Conservation (phyloP, 2,113 vertebrate genomes). For the Mola mola region DNA sequence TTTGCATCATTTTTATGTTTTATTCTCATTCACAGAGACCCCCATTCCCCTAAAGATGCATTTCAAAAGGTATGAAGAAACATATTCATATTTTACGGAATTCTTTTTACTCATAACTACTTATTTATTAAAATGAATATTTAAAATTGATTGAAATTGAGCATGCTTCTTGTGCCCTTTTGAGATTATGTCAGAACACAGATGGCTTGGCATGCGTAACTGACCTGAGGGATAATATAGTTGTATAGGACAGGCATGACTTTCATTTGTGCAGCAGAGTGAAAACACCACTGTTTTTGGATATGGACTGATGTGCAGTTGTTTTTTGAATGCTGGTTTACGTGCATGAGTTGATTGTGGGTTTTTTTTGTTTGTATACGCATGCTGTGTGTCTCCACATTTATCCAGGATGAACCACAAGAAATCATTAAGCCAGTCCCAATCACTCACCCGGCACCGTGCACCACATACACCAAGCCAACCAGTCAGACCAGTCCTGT, state of each 20-base stretch:
- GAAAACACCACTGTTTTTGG: conserved; percentile 13
- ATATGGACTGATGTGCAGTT: conserved; percentile 37
- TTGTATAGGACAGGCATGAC: conserved; percentile 25
- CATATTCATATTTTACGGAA: too few relatives aligned
- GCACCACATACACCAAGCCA: conserved; percentile 78
- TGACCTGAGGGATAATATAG: conserved; percentile 5
- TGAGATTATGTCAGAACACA: conserved; percentile 52
- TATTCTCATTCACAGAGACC: conserved; percentile 79
- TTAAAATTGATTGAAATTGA: background rate
- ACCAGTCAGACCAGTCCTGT: conserved; percentile 76
- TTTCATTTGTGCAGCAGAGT: conserved; percentile 16
- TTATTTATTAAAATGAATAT: too few relatives aligned
- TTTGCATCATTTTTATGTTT: conserved; percentile 4
- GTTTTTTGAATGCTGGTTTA: conserved; percentile 31
- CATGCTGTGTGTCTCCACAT: conserved; percentile 78
- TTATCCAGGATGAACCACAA: conserved; percentile 86
- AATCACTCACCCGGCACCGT: conserved; percentile 83
- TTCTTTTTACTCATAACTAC: too few relatives aligned
- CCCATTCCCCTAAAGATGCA: conserved; percentile 78
- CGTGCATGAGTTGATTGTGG: conserved; percentile 71
- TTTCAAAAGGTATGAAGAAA: conserved; percentile 84
- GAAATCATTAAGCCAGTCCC: conserved; percentile 97
- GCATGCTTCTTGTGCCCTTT: conserved; percentile 51
- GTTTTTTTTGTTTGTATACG: conserved; percentile 61
- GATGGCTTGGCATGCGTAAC: conserved; percentile 32